These are phyloP conservation scores for Meteorus cinctellus DNA, from an alignment of 2,888 invertebrate genomes.

Conservation along the genomic window DNA sequence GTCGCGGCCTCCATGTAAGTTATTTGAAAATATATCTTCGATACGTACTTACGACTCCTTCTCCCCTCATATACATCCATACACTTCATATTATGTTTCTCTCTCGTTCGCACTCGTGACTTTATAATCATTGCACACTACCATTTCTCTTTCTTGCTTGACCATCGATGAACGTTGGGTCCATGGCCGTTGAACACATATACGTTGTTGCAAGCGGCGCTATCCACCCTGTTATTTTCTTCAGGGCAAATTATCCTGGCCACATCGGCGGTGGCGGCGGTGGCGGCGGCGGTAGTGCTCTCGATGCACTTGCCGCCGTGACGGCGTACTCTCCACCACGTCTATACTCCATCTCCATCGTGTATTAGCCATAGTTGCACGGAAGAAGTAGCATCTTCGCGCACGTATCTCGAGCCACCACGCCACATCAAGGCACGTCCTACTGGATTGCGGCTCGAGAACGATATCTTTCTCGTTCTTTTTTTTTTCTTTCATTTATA, in stretches of 20 bases:
- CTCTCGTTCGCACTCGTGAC: conserved; percentile 17
- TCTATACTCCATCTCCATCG: conserved; percentile 40
- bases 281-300: conserved; percentile 53
- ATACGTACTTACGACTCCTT: conserved; percentile 30
- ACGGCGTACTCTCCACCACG: conserved; percentile 39
- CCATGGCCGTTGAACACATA: conserved; percentile 41
- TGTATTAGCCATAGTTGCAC: conserved; percentile 61
- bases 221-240: conserved; percentile 70
- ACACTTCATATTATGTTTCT: background rate
- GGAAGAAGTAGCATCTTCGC: conserved; percentile 71
- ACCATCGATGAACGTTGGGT: conserved; percentile 5
- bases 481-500: conserved; percentile 6
- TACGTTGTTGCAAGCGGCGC: conserved; percentile 54
- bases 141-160: background rate
- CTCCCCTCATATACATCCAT: conserved; percentile 17
- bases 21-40: conserved; percentile 32
- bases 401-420: conserved; percentile 71
- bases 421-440: conserved; percentile 72
- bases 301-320: conserved; percentile 66
- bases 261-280: conserved; percentile 37
- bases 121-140: background rate
- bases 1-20: conserved; percentile 34
- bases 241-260: conserved; percentile 67
- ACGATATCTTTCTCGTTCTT: conserved; percentile 52
- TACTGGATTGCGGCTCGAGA: conserved; percentile 70